Percentiles rank a stretch among this genome's conserved stretches.
These are phyloP conservation scores for Phoenicopterus ruber DNA, from an alignment of 2,113 vertebrate species.

Conservation along the genomic window DNA sequence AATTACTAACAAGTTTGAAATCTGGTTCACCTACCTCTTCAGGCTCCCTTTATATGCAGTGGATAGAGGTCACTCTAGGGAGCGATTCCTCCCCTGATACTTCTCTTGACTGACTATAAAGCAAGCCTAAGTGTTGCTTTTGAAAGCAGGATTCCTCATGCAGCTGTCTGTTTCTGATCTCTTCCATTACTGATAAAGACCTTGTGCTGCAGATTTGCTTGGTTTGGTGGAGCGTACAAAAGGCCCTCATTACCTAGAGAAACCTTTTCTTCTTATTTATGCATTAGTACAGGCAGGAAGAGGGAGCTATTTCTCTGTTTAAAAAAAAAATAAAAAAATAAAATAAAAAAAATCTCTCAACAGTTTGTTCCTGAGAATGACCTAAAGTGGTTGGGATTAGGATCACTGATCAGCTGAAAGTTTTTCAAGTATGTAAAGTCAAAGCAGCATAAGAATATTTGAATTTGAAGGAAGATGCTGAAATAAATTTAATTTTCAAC, in stretches of 20 bases:
- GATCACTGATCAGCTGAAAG: not conserved
- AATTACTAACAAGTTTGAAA: not conserved
- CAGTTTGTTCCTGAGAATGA: not conserved
- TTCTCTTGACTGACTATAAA: not conserved
- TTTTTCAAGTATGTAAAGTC: not conserved
- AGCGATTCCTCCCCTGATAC: not conserved
- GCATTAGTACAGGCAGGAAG: not conserved
- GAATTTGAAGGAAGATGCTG: not conserved
- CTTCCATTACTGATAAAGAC: not conserved
- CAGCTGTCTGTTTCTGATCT: not conserved
- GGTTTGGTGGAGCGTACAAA: not conserved
- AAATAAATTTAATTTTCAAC: not conserved
- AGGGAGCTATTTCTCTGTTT: not conserved
- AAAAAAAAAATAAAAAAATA: not conserved
- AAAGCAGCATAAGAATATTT: not conserved
- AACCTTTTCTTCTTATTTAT: not conserved
- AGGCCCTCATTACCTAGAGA: not conserved
- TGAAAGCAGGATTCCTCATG: not conserved
- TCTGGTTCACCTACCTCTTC: not conserved
- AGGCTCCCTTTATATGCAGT: not conserved
- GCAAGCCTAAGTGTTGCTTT: not conserved
- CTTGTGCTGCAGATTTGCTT: not conserved
- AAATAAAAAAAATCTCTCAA: not conserved
- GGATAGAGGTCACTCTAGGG: not conserved
- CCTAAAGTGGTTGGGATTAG: not conserved